A percentile compares a stretch with the other conserved stretches of the same genome.
These are phyloP conservation scores for Schizotus pectinicornis DNA, from an alignment of 2,888 invertebrate genomes.

Conservation along the genomic window DNA sequence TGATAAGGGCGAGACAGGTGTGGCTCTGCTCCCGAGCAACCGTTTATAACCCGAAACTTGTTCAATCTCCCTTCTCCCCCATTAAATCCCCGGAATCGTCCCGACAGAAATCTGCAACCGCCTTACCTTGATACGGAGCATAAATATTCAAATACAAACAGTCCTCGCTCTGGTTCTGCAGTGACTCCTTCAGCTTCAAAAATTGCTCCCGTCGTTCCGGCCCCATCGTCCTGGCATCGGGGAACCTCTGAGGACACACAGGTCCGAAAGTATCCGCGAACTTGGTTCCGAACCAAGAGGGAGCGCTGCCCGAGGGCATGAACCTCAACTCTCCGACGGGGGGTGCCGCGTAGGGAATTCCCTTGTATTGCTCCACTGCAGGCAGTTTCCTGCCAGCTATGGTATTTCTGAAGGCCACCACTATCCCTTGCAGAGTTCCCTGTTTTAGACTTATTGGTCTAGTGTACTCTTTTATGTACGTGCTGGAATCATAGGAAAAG, in stretches of 20 bases:
- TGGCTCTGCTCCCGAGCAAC: neutral
- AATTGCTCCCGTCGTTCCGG: slow-evolving; percentile 75
- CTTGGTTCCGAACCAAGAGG: slow-evolving; percentile 72
- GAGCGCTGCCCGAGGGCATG: slow-evolving; percentile 71
- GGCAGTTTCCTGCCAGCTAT: slow-evolving; percentile 67
- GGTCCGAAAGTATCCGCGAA: slow-evolving; percentile 75
- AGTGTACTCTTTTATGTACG: slow-evolving; percentile 38
- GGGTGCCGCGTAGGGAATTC: slow-evolving; percentile 83
- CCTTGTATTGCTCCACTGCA: slow-evolving; percentile 76
- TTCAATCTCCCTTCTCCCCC: neutral
- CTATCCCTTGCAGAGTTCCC: slow-evolving; percentile 71
- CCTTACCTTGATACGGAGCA: slow-evolving; percentile 83
- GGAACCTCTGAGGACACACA: slow-evolving; percentile 86
- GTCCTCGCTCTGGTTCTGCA: slow-evolving; percentile 79
- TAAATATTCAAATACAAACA: slow-evolving; percentile 93
- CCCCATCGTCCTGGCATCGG: slow-evolving; percentile 69
- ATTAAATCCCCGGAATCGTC: neutral
- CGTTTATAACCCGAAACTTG: neutral
- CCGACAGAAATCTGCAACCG: neutral
- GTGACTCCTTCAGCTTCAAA: slow-evolving; percentile 72
- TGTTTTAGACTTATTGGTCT: slow-evolving; percentile 63
- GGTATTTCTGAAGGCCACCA: slow-evolving; percentile 62
- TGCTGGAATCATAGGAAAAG: slow-evolving; percentile 2
- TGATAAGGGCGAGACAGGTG: slow-evolving; percentile 7
- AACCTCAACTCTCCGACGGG: slow-evolving; percentile 72